Percentiles rank a stretch among this genome's conserved stretches.
Conservation (phyloP, 2,797 vertebrate genomes). For the Tokudaia muenninki region DNA sequence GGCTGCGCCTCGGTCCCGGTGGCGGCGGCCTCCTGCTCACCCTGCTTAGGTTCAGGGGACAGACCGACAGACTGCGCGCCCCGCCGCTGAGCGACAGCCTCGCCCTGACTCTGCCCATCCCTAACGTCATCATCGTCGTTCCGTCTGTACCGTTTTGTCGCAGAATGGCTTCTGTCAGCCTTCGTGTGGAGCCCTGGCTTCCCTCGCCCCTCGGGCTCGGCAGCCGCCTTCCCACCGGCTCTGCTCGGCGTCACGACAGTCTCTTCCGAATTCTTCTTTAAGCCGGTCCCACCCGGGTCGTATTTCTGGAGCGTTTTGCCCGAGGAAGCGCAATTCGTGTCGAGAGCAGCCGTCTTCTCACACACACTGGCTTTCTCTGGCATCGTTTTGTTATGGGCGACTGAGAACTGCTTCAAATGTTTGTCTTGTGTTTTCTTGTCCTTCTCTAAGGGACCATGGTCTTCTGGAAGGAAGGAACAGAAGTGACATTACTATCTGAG, state of each 20-base stretch:
- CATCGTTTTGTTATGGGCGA: background rate
- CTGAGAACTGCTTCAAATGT: background rate
- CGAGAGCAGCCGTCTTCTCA: background rate
- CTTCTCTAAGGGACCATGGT: background rate
- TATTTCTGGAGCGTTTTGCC: conserved; percentile 27
- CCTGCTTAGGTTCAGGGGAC: background rate
- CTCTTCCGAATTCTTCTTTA: background rate
- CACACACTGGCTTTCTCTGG: background rate
- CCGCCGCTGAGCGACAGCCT: background rate
- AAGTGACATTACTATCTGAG: conserved; percentile 42
- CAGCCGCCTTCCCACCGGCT: conserved; percentile 53
- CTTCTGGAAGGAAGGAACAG: conserved; percentile 42
- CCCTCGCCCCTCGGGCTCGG: background rate
- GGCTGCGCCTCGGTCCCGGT: background rate
- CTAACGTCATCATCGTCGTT: background rate
- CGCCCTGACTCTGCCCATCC: background rate
- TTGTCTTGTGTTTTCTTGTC: background rate
- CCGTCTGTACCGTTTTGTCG: background rate
- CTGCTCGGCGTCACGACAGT: background rate
- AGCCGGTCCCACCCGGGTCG: background rate
- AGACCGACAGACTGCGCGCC: background rate
- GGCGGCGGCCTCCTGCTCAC: background rate
- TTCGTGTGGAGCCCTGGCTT: background rate
- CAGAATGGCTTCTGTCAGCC: conserved; percentile 24
- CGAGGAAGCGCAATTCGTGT: background rate